These are phyloP conservation scores for Ornithoptera alexandrae DNA, from an alignment of 2,888 invertebrate genomes.

Conservation along the genomic window DNA sequence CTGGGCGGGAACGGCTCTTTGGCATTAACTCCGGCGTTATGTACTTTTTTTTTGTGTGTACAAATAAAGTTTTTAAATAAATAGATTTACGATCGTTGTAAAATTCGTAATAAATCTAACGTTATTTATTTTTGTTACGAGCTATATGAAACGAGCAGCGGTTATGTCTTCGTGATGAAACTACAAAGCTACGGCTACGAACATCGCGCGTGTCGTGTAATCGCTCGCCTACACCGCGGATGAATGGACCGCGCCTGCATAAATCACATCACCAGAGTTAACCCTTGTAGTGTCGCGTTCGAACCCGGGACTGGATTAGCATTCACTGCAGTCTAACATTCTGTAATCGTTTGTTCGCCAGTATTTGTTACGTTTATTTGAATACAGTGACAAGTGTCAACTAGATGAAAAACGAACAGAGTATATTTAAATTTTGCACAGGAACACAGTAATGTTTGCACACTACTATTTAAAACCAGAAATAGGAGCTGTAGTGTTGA, in stretches of 20 bases:
- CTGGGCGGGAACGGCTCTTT: too few relatives aligned
- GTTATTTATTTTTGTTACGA: background rate
- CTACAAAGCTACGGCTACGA: slow-evolving; percentile 1
- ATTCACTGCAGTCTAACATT: background rate
- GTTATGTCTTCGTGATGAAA: slow-evolving; percentile 12
- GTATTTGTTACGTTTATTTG: background rate
- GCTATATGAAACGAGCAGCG: background rate
- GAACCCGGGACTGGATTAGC: slow-evolving; percentile 4
- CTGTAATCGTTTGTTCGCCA: slow-evolving; percentile 4
- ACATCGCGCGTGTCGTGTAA: slow-evolving; percentile 10
- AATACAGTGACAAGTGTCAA: background rate
- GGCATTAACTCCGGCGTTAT: too few relatives aligned
- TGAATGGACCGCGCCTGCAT: slow-evolving; percentile 13
- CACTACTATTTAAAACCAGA: too few relatives aligned
- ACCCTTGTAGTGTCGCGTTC: slow-evolving; percentile 4
- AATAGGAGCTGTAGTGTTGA: too few relatives aligned
- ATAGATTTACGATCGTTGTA: background rate
- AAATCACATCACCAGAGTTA: slow-evolving; percentile 20
- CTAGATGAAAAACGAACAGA: background rate
- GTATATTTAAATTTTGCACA: background rate
- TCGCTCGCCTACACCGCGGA: slow-evolving; percentile 17
- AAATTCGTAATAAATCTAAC: slow-evolving; percentile 15
- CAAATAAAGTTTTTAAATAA: too few relatives aligned
- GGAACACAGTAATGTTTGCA: too few relatives aligned
- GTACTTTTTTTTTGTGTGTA: too few relatives aligned